Percentiles rank a stretch among this genome's conserved stretches.
Conservation (phyloP, 2,888 invertebrate species). For the Erebia epiphron region DNA sequence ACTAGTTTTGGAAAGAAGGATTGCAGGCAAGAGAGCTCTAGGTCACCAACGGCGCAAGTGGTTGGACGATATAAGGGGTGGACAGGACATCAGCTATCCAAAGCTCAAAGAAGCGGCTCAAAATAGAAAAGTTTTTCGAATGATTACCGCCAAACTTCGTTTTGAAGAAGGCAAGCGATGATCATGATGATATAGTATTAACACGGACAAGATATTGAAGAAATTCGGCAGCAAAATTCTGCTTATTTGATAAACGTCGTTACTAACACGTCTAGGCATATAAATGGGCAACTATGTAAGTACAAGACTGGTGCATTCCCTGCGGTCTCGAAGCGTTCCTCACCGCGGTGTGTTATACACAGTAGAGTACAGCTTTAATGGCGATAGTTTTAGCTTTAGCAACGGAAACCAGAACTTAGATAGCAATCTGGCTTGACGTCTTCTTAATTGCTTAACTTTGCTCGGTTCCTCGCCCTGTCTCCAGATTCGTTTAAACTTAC, state of each 20-base stretch:
- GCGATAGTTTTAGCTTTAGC: conserved; percentile 80
- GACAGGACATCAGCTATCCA: too few relatives aligned
- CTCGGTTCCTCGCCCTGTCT: conserved; percentile 64
- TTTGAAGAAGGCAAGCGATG: too few relatives aligned
- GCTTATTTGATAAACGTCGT: background rate
- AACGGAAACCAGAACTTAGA: conserved; percentile 73
- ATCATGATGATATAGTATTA: too few relatives aligned
- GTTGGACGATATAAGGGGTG: too few relatives aligned
- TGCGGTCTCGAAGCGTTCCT: conserved; percentile 46
- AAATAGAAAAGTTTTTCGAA: too few relatives aligned
- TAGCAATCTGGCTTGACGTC: conserved; percentile 70
- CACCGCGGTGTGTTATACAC: conserved; percentile 53
- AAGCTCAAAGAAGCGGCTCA: too few relatives aligned
- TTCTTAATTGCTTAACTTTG: conserved; percentile 81
- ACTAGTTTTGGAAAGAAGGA: too few relatives aligned
- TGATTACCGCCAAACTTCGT: too few relatives aligned
- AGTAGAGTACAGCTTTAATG: conserved; percentile 64
- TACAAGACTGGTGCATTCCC: conserved; percentile 32
- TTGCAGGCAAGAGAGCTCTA: too few relatives aligned
- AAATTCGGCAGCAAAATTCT: too few relatives aligned
- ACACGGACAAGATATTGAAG: too few relatives aligned
- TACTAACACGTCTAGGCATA: background rate
- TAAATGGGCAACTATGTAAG: background rate
- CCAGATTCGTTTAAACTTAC: conserved; percentile 66
- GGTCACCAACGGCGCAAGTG: too few relatives aligned